phyloP scores from a whole-genome alignment of 64 coral and sea anemone genomes.

The Dendronephthya gigantea region DNA sequence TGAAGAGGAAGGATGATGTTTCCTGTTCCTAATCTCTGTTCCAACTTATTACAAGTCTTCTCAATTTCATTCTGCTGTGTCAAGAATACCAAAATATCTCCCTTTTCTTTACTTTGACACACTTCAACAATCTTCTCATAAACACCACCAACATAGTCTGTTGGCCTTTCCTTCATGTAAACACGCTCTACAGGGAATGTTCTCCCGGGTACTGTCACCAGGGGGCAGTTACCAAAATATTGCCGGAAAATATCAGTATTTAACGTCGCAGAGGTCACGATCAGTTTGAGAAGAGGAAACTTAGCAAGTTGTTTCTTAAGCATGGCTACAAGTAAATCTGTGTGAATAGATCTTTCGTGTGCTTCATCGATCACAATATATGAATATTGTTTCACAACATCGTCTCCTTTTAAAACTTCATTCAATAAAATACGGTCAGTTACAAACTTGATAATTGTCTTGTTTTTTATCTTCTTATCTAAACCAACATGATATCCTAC shows the following conservation, averaged over 20 bases:
- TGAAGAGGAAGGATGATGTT: not conserved
- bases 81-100: not conserved
- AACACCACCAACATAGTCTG: not conserved
- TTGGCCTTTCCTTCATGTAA: conserved; percentile 25
- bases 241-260: conserved; percentile 49
- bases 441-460: not conserved
- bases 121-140: not conserved
- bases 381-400: not conserved
- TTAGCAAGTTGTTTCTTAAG: conserved; percentile 54
- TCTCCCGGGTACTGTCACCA: conserved; percentile 65
- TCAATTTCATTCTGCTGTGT: conserved; percentile 13
- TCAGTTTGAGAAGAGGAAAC: conserved; percentile 51
- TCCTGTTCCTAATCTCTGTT: not conserved
- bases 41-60: not conserved
- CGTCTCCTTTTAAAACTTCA: not conserved
- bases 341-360: conserved; percentile 74
- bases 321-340: conserved; percentile 81
- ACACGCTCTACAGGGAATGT: conserved; percentile 59
- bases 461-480: not conserved
- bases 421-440: not conserved
- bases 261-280: conserved; percentile 87
- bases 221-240: conserved; percentile 53
- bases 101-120: not conserved
- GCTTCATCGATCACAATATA: conserved; percentile 38
- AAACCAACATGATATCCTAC: conserved; percentile 10